phyloP scores from a whole-genome alignment of 2,113 vertebrate species.

The Prochilodus magdalenae region DNA sequence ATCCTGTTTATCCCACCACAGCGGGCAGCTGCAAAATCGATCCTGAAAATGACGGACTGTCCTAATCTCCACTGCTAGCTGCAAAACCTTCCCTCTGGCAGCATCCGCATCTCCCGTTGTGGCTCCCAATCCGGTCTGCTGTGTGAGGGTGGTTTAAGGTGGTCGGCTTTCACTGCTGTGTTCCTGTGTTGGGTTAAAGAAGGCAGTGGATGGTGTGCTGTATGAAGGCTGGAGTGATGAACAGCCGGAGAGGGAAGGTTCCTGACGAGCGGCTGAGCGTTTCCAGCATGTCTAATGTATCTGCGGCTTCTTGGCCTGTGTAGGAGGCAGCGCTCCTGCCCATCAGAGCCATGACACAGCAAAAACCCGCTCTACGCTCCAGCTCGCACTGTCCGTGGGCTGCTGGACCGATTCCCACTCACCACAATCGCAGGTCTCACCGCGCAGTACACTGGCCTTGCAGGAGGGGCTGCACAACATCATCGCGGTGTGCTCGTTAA shows the following conservation, averaged over 20 bases:
- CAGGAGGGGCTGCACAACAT: too few relatives aligned
- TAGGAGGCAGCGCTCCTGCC: background rate
- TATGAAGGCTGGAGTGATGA: background rate
- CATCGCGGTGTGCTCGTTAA: too few relatives aligned
- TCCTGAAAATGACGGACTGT: too few relatives aligned
- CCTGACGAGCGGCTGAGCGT: background rate
- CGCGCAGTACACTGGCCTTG: too few relatives aligned
- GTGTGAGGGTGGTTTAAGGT: too few relatives aligned
- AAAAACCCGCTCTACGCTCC: background rate
- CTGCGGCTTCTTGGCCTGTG: slow-evolving; percentile 1
- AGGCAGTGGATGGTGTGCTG: background rate
- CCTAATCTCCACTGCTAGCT: too few relatives aligned
- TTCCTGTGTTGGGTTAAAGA: background rate
- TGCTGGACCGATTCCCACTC: background rate
- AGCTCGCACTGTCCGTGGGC: background rate
- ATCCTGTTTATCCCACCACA: too few relatives aligned
- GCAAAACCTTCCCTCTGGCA: too few relatives aligned
- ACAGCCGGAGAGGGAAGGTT: background rate
- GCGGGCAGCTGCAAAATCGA: too few relatives aligned
- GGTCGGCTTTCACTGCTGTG: too few relatives aligned
- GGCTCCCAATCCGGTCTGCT: too few relatives aligned
- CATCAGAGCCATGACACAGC: slow-evolving; percentile 2
- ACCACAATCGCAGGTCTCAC: background rate
- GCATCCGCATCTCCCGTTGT: too few relatives aligned
- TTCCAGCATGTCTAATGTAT: slow-evolving; percentile 15